Base-by-base conservation (phyloP, 2,888 invertebrate genomes). In the Camponotus fellah region DNA sequence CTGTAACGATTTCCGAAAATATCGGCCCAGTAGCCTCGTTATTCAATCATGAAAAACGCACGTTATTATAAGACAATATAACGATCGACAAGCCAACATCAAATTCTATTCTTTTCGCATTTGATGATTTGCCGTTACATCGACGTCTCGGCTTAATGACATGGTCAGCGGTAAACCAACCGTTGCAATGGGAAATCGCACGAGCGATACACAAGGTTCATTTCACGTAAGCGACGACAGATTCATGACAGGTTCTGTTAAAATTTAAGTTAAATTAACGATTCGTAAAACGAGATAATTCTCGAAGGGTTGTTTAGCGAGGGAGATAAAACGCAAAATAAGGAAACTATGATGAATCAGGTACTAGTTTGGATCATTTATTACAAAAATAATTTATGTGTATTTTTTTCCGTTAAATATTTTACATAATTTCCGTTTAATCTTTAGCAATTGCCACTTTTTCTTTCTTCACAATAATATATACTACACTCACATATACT, bases 1-100 rank as follows among this genome's bases (percentile, higher is more conserved):
- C 58, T 53, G 53, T 26, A 60, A 34, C 26, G 9, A 69, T 58
- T 69, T 69, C 79, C 79, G 46, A 79, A 79, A 71, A 79, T 17
- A 46, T 46, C 60, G 71, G 60, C 71, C 71, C 21, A 26, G 34
- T 79, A 43, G 17, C 71, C 79, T 17, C 79, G 12, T 79, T 71
- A 79, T 21, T 60, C 71, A 64, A 46, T 74, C 62, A 32, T 43
- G n/a, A 26, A 17, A 74, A 26, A 34, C 32, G 43, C n/a, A 34
- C 17, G 32, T 60, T 68, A 68, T 14, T 34, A 10, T 21, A 32
- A 9, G 17, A 32, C 6, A 5, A 43, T 40, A 32, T 43, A 56
- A 43, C 56, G 56, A 77, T 68, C 56, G n/a, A 14, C 34, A 14
- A 10, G 21, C 26, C 8, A 12, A 58, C 53, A 58, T 56, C 8